Conservation (phyloP, 2,113 vertebrate species). For the Scalopus aquaticus region DNA sequence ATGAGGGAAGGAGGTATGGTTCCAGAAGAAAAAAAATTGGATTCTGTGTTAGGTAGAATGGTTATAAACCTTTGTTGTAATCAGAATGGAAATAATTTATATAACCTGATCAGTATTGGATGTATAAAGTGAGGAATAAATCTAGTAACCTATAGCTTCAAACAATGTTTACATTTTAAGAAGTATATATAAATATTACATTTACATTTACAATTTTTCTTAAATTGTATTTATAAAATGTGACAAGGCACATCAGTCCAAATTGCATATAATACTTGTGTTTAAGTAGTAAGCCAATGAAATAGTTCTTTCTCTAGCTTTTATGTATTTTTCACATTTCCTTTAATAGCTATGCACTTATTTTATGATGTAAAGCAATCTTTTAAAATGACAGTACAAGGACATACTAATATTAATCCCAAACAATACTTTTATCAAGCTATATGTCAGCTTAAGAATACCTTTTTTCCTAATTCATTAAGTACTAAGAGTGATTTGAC, state of each 20-base stretch:
- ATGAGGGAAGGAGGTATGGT: background rate
- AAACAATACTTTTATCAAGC: background rate
- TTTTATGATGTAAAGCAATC: background rate
- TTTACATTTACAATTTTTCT: background rate
- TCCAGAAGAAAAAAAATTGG: background rate
- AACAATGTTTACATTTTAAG: background rate
- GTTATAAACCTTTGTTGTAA: background rate
- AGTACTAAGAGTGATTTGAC: background rate
- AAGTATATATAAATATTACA: background rate
- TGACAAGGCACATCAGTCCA: background rate
- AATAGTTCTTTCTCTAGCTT: background rate
- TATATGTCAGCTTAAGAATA: conserved; percentile 10
- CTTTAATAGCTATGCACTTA: background rate
- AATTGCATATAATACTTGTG: background rate
- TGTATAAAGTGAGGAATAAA: background rate
- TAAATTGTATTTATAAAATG: background rate
- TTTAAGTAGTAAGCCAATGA: background rate
- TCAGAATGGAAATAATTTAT: background rate
- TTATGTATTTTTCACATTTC: background rate
- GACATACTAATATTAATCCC: background rate
- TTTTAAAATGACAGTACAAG: conserved; percentile 14
- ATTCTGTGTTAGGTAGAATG: background rate
- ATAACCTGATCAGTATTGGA: background rate
- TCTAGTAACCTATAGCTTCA: background rate
- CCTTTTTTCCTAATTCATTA: background rate